These are phyloP conservation scores for Cyrtodaria siliqua DNA, from an alignment of 2,888 invertebrate species.

Conservation along the genomic window DNA sequence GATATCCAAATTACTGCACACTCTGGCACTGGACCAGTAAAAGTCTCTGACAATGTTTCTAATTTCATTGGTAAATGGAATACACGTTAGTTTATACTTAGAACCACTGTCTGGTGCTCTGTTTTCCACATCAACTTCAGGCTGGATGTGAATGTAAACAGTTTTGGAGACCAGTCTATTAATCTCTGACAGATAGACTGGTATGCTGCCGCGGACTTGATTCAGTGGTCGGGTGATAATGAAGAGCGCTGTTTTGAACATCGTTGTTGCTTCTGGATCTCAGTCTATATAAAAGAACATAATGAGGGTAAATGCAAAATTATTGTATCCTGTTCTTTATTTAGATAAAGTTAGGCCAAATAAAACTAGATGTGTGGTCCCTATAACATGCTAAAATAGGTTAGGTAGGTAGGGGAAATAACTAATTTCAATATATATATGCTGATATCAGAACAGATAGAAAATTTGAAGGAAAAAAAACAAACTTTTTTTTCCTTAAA, in stretches of 20 bases:
- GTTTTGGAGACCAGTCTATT: slow-evolving; percentile 70
- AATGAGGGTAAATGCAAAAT: too few relatives aligned
- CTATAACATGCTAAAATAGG: too few relatives aligned
- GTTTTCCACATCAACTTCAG: slow-evolving; percentile 37
- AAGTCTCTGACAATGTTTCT: slow-evolving; percentile 69
- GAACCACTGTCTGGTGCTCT: background rate
- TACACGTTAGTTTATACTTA: slow-evolving; percentile 42
- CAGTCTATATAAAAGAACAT: too few relatives aligned
- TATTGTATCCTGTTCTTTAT: too few relatives aligned
- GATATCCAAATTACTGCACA: slow-evolving; percentile 73
- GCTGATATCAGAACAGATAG: too few relatives aligned
- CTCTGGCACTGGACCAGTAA: slow-evolving; percentile 67
- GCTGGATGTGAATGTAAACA: slow-evolving; percentile 79
- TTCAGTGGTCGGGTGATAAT: slow-evolving; percentile 77
- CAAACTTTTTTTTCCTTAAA: too few relatives aligned
- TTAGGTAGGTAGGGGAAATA: too few relatives aligned
- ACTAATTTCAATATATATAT: too few relatives aligned
- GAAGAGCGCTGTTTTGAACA: slow-evolving; percentile 75
- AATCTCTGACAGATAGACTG: slow-evolving; percentile 67
- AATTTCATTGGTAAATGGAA: slow-evolving; percentile 69
- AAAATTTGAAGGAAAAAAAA: too few relatives aligned
- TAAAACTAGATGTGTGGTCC: too few relatives aligned
- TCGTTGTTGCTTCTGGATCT: too few relatives aligned
- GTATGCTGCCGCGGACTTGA: slow-evolving; percentile 59
- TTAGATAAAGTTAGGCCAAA: too few relatives aligned